Evolutionary conservation across 2,797 vertebrate genomes (phyloP), one percentile per base, ranked within the genome.

Genomic region (Hippocampus kuda): DNA sequence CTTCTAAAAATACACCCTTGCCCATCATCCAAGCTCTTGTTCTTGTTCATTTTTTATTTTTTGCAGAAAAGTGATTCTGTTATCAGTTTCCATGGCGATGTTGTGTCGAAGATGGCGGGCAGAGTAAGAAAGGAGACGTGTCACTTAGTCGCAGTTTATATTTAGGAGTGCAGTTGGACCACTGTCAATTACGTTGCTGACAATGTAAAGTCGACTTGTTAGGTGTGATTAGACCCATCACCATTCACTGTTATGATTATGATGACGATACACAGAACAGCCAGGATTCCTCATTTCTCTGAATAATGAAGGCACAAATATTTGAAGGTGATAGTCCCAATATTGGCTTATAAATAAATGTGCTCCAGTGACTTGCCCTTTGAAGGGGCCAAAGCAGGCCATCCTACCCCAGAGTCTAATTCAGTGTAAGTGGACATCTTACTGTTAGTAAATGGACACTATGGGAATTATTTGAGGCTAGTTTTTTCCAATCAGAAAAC

Each of bases 61-160:
- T 77, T 72, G 57, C 70, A 67, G 65, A 72, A 70, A 70, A 72
- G 74, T 80, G 77, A 76, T 82, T 85, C 79, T 82, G 85, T 85
- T 82, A 85, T 87, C 86, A 85, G 88, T 89, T 88, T 88, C 87
- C 88, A 89, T 89, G 88, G 88, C 77, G 84, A 88, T 88, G 79
- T 76, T 74, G 71, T 78, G 74, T 68, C 73, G 74, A 34, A 34
- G 13, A 64, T n/a, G 42, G 41, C 12, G 6, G 26, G 41, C 13
- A 24, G 30, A 41, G 30, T 30, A 60, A 60, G 30, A 60, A 30
- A 20, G 34, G 18, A 20, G 57, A 30, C 9, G 27, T 61, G 34
- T 41, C 60, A 62, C 60, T 54, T 60, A 13, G 54, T 44, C n/a
- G 1, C 9, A 4, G 5, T 41, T 42, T 65, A 65, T 65, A 48